Evolutionary conservation across 2,797 vertebrate species (phyloP).

Genomic region (Tinamus major): DNA sequence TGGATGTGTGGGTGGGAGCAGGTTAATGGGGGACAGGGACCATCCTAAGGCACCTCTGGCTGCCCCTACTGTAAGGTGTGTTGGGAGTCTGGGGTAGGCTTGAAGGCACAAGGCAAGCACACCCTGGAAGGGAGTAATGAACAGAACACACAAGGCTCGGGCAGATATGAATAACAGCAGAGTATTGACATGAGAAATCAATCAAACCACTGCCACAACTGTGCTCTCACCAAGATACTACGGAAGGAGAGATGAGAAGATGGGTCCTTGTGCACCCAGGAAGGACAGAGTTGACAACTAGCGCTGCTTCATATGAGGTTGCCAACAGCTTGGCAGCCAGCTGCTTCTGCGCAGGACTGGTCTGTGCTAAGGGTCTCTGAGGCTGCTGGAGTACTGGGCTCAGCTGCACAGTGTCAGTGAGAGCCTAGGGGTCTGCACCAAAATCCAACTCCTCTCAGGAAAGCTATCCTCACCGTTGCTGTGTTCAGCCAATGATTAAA

Average conservation of each 20-base stretch:
- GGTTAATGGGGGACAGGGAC: background rate
- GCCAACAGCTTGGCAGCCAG: background rate
- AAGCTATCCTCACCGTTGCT: background rate
- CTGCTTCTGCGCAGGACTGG: background rate
- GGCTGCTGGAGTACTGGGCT: background rate
- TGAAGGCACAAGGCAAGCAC: background rate
- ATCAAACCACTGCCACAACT: background rate
- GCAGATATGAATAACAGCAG: background rate
- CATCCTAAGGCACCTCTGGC: background rate
- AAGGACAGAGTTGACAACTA: background rate
- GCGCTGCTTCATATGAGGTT: accelerated
- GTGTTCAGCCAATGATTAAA: background rate
- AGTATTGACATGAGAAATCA: background rate
- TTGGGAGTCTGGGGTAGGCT: background rate
- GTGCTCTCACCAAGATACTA: background rate
- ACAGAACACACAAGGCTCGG: background rate
- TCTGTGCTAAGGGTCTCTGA: background rate
- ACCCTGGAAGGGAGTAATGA: accelerated
- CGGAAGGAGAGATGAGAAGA: background rate
- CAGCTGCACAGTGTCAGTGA: accelerated
- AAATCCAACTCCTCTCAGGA: background rate
- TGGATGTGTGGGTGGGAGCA: accelerated
- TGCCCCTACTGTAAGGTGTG: accelerated
- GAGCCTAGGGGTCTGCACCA: background rate
- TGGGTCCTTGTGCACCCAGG: accelerated